Evolutionary conservation across 2,888 invertebrate genomes (phyloP), one percentile per base, ranked within the genome.

Genomic region (Leptinotarsa haldemani): DNA sequence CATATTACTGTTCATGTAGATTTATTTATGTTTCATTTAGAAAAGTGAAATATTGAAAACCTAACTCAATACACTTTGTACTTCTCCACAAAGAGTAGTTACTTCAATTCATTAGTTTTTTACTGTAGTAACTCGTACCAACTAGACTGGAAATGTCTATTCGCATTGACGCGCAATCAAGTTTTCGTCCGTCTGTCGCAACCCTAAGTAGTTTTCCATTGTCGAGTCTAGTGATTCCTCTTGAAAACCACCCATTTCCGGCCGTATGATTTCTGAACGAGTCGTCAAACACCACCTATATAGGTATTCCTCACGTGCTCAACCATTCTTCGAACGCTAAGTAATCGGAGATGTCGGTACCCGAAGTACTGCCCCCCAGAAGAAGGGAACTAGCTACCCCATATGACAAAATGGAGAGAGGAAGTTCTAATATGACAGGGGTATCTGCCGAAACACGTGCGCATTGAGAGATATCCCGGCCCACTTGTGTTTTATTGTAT

Each of bases 371-470:
- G 56, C 71, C 71, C 71, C 65, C 68, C 58, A n/a, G 40, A 63
- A 18, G 66, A 76, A 73, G 73, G 73, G 74, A 75, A 56, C 46
- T 61, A 72, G 68, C 74, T 78, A 82, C 78, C 81, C 80, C 79
- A 79, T 80, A 80, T 80, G 80, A 80, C 80, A 73, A 68, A 74
- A 75, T 73, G 81, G 83, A 73, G 82, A 85, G 83, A 86, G 86
- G 86, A 86, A 85, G 85, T 77, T 85, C 84, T 84, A 85, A 80
- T 81, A 83, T 86, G 84, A 84, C 86, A 84, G 83, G 84, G 83
- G 83, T 83, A 84, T 83, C 82, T 84, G 79, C 79, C 78, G 77
- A 82, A 86, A 86, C 86, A 86, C 86, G 86, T 86, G 86, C 86
- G 85, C 85, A 73, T 71, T 65, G 67, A 71, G 82, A 80, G 81